Evolutionary conservation across 2,797 vertebrate genomes (phyloP), one percentile per base, ranked within the genome.

Genomic region (Poecilia gillii): DNA sequence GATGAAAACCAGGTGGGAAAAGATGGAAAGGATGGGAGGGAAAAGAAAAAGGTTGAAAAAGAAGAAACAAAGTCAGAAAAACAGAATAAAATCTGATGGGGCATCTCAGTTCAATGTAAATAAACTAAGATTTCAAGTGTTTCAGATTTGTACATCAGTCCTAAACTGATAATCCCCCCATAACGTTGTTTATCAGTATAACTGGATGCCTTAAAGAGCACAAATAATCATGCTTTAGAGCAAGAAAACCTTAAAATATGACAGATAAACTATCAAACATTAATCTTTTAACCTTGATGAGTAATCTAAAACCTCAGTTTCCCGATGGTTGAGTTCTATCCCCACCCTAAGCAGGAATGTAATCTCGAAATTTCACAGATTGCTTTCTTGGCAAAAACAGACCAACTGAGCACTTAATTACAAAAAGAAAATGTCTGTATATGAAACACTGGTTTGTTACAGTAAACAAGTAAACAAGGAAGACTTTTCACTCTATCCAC

Each of bases 21-120:
- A 16, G 36, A 59, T 1, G 47, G 11, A 53, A 51, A 62, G 0
- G 71, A 59, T 47, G 16, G 0, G 28, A 46, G 49, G 13, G n/a
- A 0, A 39, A 13, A 66, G 9, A 11, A 72, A 62, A 46, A 0
- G 73, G 33, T 39, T 68, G 9, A 41, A 68, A 68, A 36, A 68
- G 71, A 75, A 62, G 12, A 80, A 81, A 43, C 49, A 23, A 85
- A 73, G 23, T 86, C 79, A 87, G 64, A 64, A 82, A 72, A 8
- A 33, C 46, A 33, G 41, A 74, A 57, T 33, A 51, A 41, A 59
- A 53, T 20, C 31, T 18, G 3, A 68, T 25, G 36, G 64, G 20
- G 2, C 31, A 36, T 51, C 72, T 51, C 9, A 59, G 20, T 41
- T 68, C 20, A 25, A 23, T 41, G 18, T 68, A 41, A 41, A 68